Evolutionary conservation across 2,113 vertebrate species (phyloP).

Genomic region (Amblyornis subalaris): DNA sequence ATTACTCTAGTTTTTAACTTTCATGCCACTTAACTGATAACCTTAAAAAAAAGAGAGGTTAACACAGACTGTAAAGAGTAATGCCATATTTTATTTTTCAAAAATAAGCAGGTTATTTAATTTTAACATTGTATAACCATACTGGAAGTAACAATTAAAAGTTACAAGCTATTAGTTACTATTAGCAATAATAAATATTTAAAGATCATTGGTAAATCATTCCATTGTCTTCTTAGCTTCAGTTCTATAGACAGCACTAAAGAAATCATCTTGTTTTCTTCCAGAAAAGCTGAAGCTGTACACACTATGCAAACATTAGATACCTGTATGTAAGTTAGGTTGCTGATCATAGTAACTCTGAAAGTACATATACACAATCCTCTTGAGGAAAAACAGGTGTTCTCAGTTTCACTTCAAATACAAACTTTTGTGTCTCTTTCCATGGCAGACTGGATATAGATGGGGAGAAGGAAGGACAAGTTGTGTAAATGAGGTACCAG

Average conservation of each 20-base stretch:
- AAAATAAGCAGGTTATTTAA: not conserved
- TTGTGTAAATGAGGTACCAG: not conserved
- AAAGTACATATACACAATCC: not conserved
- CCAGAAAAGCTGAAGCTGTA: not conserved
- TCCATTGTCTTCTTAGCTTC: not conserved
- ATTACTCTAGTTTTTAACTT: not conserved
- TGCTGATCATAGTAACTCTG: rapidly evolving
- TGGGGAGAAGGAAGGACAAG: not conserved
- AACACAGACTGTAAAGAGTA: not conserved
- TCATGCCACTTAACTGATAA: not conserved
- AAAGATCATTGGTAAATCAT: not conserved
- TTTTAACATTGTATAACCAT: not conserved
- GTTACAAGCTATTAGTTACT: not conserved
- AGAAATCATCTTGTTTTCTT: not conserved
- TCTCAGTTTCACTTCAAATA: not conserved
- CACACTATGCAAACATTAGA: not conserved
- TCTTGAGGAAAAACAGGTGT: not conserved
- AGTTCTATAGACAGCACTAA: not conserved
- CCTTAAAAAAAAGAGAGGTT: not conserved
- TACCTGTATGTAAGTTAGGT: not conserved
- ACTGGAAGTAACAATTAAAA: not conserved
- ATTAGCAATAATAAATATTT: not conserved
- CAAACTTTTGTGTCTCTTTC: not conserved
- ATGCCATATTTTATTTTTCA: not conserved
- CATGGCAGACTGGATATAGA: not conserved